Percentiles rank a stretch among this genome's conserved stretches.
Conservation (phyloP, 2,113 vertebrate genomes). For the Leiothrix lutea region DNA sequence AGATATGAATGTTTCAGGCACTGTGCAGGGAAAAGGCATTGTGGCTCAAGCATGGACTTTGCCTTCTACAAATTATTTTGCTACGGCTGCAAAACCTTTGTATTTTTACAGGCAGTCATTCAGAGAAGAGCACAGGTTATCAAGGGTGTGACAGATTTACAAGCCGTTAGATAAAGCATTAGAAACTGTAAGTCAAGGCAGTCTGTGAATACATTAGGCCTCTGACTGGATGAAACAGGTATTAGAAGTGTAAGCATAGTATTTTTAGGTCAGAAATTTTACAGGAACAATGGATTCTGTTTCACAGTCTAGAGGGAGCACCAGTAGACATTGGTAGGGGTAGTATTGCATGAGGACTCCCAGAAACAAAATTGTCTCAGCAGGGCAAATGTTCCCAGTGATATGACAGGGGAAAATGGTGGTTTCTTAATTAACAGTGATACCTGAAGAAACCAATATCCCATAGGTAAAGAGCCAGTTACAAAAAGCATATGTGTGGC, state of each 20-base stretch:
- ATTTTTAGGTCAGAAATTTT: slow-evolving; percentile 20
- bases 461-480: not conserved
- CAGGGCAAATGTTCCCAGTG: not conserved
- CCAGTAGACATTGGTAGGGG: not conserved
- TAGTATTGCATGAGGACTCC: not conserved
- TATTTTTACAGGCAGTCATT: not conserved
- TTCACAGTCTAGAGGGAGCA: not conserved
- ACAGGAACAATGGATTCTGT: not conserved
- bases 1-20: slow-evolving; percentile 58
- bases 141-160: not conserved
- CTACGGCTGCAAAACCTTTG: not conserved
- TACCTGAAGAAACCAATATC: not conserved
- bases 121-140: not conserved
- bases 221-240: not conserved
- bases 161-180: not conserved
- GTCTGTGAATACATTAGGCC: not conserved
- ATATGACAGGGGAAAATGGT: not conserved
- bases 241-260: not conserved
- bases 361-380: not conserved
- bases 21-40: slow-evolving; percentile 33
- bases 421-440: not conserved
- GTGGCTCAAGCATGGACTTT: not conserved
- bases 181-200: not conserved
- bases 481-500: not conserved
- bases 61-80: slow-evolving; percentile 12